Evolutionary conservation across 1,140 invertebrate genomes (phyloP).

Genomic region (Agraylea sexmaculata): DNA sequence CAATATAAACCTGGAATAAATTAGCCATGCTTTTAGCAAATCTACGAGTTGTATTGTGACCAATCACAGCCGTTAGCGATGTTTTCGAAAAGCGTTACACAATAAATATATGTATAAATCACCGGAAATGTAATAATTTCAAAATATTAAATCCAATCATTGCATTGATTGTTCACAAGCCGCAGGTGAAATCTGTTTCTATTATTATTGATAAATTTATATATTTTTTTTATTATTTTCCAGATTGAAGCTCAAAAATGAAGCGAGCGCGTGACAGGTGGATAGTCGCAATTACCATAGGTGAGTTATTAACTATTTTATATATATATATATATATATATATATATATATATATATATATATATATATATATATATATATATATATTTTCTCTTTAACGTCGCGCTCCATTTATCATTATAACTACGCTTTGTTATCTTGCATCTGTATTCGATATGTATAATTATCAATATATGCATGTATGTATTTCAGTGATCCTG

Average conservation of each 20-base stretch:
- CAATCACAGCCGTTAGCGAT: too few relatives aligned
- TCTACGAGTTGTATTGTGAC: too few relatives aligned
- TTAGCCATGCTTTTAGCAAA: too few relatives aligned
- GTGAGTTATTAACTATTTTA: background rate
- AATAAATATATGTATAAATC: too few relatives aligned
- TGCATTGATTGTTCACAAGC: too few relatives aligned
- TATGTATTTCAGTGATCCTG: constrained; percentile 5
- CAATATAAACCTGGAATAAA: too few relatives aligned
- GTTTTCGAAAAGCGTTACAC: too few relatives aligned
- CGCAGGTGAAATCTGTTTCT: too few relatives aligned
- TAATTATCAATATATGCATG: constrained; percentile 2
- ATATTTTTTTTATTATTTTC: constrained; percentile 5
- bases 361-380: background rate
- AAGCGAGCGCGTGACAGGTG: constrained; percentile 10
- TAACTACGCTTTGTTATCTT: background rate
- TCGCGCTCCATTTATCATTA: background rate
- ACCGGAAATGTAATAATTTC: too few relatives aligned
- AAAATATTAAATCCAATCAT: too few relatives aligned
- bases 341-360: background rate
- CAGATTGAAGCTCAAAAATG: constrained; percentile 11
- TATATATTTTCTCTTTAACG: background rate
- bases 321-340: background rate
- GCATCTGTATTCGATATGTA: background rate
- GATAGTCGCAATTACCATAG: constrained; percentile 6
- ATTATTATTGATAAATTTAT: too few relatives aligned